These are phyloP conservation scores for Serranochromis macrocephalus DNA, from an alignment of 2,113 vertebrate genomes.

Conservation along the genomic window DNA sequence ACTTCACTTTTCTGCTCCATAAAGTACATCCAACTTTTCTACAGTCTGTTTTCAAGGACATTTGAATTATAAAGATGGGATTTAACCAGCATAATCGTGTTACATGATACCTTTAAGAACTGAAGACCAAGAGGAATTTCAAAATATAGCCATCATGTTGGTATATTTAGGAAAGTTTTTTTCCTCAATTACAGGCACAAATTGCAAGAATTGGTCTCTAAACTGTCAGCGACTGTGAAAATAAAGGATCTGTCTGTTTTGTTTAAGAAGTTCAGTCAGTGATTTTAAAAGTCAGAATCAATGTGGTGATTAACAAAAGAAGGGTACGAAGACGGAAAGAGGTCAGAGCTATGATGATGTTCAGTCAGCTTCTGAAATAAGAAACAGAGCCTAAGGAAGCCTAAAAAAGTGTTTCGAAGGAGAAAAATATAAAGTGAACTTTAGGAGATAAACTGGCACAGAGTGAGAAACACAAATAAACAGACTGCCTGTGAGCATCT, in stretches of 20 bases:
- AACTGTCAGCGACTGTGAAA: not conserved
- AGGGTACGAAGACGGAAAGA: accelerated
- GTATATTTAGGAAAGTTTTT: accelerated
- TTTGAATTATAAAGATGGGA: not conserved
- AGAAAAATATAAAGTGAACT: not conserved
- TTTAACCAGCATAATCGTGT: not conserved
- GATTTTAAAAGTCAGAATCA: not conserved
- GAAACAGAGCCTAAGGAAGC: not conserved
- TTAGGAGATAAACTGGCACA: not conserved
- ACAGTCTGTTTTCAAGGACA: not conserved
- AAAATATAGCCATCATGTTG: not conserved
- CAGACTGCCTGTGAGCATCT: not conserved
- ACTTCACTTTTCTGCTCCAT: not conserved
- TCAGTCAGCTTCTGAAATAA: not conserved
- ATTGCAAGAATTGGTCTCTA: not conserved
- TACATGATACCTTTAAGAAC: not conserved
- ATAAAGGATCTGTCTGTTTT: not conserved
- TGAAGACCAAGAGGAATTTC: not conserved
- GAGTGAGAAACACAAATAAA: not conserved
- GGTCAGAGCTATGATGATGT: not conserved
- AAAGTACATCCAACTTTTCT: not conserved
- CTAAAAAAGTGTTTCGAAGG: not conserved
- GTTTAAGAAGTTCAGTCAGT: not conserved
- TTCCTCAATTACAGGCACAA: not conserved
- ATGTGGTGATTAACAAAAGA: not conserved